These are phyloP conservation scores for Istiophorus platypterus DNA, from an alignment of 2,113 vertebrate genomes.

Conservation along the genomic window DNA sequence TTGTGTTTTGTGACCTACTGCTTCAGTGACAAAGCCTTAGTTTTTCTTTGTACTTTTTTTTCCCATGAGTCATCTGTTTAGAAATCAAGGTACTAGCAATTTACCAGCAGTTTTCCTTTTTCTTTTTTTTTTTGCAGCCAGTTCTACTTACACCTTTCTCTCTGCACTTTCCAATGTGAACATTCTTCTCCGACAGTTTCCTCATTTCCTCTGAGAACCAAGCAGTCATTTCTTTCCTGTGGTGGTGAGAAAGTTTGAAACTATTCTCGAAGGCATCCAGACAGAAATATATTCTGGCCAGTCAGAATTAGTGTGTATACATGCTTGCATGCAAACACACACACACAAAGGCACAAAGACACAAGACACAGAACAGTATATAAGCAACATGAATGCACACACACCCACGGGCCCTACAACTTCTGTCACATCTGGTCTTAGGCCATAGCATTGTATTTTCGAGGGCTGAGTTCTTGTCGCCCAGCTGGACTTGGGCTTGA, in stretches of 20 bases:
- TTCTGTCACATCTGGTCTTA: conserved; percentile 60
- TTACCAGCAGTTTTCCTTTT: conserved; percentile 12
- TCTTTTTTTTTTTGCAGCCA: background rate
- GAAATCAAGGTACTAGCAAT: conserved; percentile 17
- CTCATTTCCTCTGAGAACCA: conserved; percentile 69
- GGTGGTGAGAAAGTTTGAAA: conserved; percentile 65
- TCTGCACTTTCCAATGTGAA: conserved; percentile 47
- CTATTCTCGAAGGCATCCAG: conserved; percentile 50
- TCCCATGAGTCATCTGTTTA: conserved; percentile 62
- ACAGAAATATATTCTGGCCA: background rate
- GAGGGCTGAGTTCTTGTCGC: conserved; percentile 54
- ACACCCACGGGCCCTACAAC: conserved; percentile 1
- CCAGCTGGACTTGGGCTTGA: conserved; percentile 55
- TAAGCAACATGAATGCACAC: background rate
- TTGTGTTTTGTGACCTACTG: conserved; percentile 69
- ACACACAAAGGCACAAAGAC: background rate
- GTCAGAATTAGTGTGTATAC: background rate
- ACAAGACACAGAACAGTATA: background rate
- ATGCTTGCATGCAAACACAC: background rate
- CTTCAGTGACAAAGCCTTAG: conserved; percentile 35
- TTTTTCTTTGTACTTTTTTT: conserved; percentile 31
- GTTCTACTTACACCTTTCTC: background rate
- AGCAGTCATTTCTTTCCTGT: conserved; percentile 63
- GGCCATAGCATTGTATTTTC: conserved; percentile 72
- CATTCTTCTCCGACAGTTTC: conserved; percentile 36